Evolutionary conservation across 2,888 invertebrate species (phyloP), one percentile per base, ranked within the genome.

Genomic region (Cheilosia pagana): DNA sequence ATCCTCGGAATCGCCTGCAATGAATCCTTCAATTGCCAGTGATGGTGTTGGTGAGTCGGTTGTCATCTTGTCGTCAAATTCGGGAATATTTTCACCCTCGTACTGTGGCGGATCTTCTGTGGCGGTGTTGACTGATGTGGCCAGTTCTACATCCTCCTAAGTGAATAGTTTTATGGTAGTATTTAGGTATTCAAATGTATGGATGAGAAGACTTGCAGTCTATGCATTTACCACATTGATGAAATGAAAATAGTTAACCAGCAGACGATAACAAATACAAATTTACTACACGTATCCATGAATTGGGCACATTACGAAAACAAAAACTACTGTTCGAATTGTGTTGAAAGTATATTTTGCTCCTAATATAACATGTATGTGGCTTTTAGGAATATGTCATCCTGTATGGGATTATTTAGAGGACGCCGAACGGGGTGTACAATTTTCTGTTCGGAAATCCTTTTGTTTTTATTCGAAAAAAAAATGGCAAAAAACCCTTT

Each of bases 1-100:
- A 90, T 92, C 92, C 89, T 92, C 92, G 77, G 92, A 88, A 85
- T 89, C 91, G 79, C 92, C 92, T 59, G 89, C 88, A 21, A 92
- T 90, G 67, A 91, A 90, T 53, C 92, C 92, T 86, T 92, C 90
- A 63, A 92, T 92, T 81, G 91, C 92, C 88, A 91, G 77, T 50
- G 91, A 89, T 41, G 92, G 90, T 41, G 91, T 91, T 7, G 90
- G 89, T 45, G 92, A 91, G 39, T 89, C 89, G 19, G 74, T 88
- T 53, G 63, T 71, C 86, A 85, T 76, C 75, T 76, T 75, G 21
- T 85, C 75, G 31, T 79, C 85, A 21, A 70, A 75, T 1, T 79
- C 81, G 6, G 60, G 35, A 16, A 70, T 60, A 50, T 71, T 76
- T 35, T 60, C 79, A 52, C 67, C 81, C 48, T 88, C 89, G 70